phyloP scores from a whole-genome alignment of 1,140 invertebrate genomes.

The Cydia fagiglandana region DNA sequence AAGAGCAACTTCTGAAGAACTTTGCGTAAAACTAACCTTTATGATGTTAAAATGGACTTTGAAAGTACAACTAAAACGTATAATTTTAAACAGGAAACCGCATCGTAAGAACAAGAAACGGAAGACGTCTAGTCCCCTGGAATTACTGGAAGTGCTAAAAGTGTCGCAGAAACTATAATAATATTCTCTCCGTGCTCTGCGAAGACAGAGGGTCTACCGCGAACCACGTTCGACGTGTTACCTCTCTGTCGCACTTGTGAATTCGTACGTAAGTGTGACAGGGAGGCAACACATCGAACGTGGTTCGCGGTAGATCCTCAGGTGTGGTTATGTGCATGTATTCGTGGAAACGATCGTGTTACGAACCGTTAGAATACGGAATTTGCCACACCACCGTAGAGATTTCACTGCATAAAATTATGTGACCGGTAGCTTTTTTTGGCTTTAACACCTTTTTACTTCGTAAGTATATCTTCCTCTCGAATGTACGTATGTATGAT shows the following conservation, averaged over 20 bases:
- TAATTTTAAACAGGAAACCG: conserved; percentile 13
- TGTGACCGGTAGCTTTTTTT: not conserved
- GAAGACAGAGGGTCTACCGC: too few species aligned
- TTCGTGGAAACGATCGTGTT: not conserved
- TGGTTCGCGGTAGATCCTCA: too few species aligned
- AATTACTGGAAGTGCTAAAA: conserved; percentile 13
- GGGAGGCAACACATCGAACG: too few species aligned
- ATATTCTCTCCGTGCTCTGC: not conserved
- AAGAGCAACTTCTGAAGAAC: not conserved
- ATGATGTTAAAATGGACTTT: not conserved
- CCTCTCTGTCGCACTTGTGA: too few species aligned
- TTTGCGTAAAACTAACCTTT: conserved; percentile 5
- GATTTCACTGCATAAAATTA: not conserved
- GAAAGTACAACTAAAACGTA: conserved; percentile 2
- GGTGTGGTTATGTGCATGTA: not conserved
- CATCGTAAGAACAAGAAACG: not conserved
- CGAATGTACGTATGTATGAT: too few species aligned
- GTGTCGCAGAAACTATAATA: conserved; percentile 8
- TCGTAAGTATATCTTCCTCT: too few species aligned
- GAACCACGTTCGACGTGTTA: too few species aligned
- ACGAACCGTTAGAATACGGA: not conserved
- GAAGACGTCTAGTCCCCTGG: conserved; percentile 2
- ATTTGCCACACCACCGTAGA: not conserved
- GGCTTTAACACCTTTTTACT: too few species aligned
- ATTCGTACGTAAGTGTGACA: too few species aligned